Evolutionary conservation across 2,888 invertebrate species (phyloP), one percentile per base, ranked within the genome.

Genomic region (Megastigmus dorsalis): DNA sequence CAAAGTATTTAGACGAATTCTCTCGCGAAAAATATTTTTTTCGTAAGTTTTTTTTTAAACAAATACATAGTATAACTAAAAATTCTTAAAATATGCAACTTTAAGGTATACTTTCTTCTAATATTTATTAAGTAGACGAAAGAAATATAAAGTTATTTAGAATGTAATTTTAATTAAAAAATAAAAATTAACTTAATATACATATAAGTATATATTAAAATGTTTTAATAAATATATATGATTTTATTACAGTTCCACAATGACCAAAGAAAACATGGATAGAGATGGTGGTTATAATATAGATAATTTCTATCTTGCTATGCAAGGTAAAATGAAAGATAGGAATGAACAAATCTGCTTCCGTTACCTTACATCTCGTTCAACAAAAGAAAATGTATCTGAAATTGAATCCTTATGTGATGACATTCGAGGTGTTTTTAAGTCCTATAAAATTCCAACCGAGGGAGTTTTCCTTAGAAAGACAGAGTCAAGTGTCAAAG

Each of bases 301-400:
- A 71, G 81, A 81, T 18, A 76, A 80, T 20, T 63, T 82, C 5
- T 80, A 81, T 54, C 41, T 55, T 5, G 73, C 77, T 63, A 57
- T 82, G 60, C 74, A 84, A 79, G 77, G 63, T 63, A 28, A 74
- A 78, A 5, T 62, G 36, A 80, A 81, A 75, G 80, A 74, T 13
- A 80, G 79, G 28, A 78, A 82, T 30, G 43, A 71, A 7, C 78
- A 81, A 41, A 77, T 77, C 0, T 67, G 78, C 60, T 67, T 84
- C 10, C 75, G 77, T 26, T 82, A 79, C 66, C 73, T 86, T 0
- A 79, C 77, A 9, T 82, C 82, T 1, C 77, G 82, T 36, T 78
- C 84, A 5, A 86, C 86, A 0, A 33, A 52, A 3, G 79, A 82
- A 30, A 84, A 79, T 63, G 65, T 41, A 0, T 26, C 20, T 3